These are phyloP conservation scores for Alligator sinensis DNA, from an alignment of 2,113 vertebrate species.

Conservation along the genomic window DNA sequence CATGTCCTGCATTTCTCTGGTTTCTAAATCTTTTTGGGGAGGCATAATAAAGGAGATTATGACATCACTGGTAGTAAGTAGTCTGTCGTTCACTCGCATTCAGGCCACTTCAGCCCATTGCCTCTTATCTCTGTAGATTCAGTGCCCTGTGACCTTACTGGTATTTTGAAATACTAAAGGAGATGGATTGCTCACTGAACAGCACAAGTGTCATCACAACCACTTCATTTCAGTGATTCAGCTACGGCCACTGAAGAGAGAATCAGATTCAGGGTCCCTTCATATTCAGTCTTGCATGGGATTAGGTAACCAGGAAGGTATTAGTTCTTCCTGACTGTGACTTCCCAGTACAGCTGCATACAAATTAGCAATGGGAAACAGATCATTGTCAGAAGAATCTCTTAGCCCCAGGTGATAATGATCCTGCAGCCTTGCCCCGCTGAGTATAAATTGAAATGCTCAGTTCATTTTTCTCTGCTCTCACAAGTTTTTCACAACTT, in stretches of 20 bases:
- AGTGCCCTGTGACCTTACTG: neutral
- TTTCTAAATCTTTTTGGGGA: neutral
- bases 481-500: neutral
- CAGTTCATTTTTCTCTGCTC: neutral
- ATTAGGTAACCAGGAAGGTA: neutral
- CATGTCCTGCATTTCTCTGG: neutral
- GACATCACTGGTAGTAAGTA: neutral
- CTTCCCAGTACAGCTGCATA: neutral
- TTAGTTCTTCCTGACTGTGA: neutral
- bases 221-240: neutral
- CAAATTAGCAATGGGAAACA: neutral
- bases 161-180: neutral
- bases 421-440: neutral
- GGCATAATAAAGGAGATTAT: neutral
- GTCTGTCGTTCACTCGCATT: neutral
- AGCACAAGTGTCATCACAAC: neutral
- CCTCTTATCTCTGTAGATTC: neutral
- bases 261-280: too few relatives aligned
- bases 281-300: neutral
- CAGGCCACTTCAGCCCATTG: neutral
- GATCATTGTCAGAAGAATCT: neutral
- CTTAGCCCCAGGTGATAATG: neutral
- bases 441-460: neutral
- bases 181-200: neutral
- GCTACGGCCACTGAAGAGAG: neutral